phyloP scores from a whole-genome alignment of 2,888 invertebrate genomes.

The Bruchidius siliquastri region DNA sequence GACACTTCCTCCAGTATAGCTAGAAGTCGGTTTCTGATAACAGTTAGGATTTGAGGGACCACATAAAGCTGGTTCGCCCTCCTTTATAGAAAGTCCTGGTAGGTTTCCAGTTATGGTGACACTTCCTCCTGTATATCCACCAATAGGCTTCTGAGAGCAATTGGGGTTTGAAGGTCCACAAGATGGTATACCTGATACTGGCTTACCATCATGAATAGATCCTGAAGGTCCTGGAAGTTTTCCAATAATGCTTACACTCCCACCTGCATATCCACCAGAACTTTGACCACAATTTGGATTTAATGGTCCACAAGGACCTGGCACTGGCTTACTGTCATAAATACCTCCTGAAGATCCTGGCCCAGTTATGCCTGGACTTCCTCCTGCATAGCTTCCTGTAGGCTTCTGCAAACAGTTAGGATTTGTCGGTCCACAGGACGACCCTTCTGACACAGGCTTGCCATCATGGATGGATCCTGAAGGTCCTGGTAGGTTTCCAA shows the following conservation, averaged over 20 bases:
- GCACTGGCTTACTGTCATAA: constrained; percentile 17
- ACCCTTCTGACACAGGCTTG: constrained; percentile 18
- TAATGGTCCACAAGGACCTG: neutral
- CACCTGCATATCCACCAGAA: neutral
- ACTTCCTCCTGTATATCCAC: neutral
- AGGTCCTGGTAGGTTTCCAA: constrained; percentile 14
- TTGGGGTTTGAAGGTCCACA: neutral
- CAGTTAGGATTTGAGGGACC: neutral
- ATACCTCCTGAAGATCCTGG: constrained; percentile 26
- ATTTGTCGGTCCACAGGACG: neutral
- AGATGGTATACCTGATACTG: constrained; percentile 1
- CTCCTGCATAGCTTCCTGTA: neutral
- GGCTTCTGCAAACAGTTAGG: neutral
- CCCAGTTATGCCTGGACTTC: constrained; percentile 11
- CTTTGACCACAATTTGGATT: neutral
- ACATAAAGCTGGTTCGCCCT: constrained; percentile 20
- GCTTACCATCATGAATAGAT: constrained; percentile 23
- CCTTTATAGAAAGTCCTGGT: constrained; percentile 17
- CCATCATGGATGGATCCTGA: constrained; percentile 22
- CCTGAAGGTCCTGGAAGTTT: constrained; percentile 15
- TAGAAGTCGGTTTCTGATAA: neutral
- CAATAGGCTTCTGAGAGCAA: neutral
- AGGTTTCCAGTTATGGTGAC: neutral
- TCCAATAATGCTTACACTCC: neutral
- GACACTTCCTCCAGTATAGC: neutral